Percentiles rank a stretch among this genome's conserved stretches.
These are phyloP conservation scores for Junonia oenone DNA, from an alignment of 2,888 invertebrate genomes.

Conservation along the genomic window DNA sequence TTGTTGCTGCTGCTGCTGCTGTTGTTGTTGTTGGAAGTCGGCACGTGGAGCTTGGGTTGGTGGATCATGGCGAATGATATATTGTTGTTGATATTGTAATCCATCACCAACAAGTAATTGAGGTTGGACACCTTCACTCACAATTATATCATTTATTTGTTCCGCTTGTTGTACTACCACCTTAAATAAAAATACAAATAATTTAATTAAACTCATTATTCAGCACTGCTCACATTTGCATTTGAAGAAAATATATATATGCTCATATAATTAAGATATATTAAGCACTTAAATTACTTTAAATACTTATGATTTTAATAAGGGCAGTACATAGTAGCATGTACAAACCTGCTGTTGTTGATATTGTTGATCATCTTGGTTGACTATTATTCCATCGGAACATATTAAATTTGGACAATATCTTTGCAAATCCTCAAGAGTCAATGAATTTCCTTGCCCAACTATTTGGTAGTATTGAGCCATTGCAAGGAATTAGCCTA, in stretches of 20 bases:
- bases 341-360: constrained; percentile 63
- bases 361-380: constrained; percentile 74
- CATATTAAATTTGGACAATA: constrained; percentile 80
- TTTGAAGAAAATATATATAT: no score
- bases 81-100: constrained; percentile 70
- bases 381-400: constrained; percentile 72
- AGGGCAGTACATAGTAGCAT: background rate
- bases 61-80: constrained; percentile 70
- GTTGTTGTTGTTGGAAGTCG: constrained; percentile 57
- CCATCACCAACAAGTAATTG: constrained; percentile 70
- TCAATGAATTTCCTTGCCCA: constrained; percentile 75
- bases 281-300: background rate
- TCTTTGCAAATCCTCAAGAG: constrained; percentile 81
- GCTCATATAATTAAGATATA: no score
- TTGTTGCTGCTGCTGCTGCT: constrained; percentile 47
- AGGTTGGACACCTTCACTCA: constrained; percentile 67
- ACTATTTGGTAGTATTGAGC: constrained; percentile 85
- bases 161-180: constrained; percentile 78
- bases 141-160: constrained; percentile 75
- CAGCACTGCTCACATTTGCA: no score
- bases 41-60: constrained; percentile 51
- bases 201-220: no score
- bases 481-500: constrained; percentile 78
- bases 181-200: constrained; percentile 35
- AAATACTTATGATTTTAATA: background rate